Base-by-base conservation (phyloP, 2,113 vertebrate species). In the Camarhynchus parvulus region DNA sequence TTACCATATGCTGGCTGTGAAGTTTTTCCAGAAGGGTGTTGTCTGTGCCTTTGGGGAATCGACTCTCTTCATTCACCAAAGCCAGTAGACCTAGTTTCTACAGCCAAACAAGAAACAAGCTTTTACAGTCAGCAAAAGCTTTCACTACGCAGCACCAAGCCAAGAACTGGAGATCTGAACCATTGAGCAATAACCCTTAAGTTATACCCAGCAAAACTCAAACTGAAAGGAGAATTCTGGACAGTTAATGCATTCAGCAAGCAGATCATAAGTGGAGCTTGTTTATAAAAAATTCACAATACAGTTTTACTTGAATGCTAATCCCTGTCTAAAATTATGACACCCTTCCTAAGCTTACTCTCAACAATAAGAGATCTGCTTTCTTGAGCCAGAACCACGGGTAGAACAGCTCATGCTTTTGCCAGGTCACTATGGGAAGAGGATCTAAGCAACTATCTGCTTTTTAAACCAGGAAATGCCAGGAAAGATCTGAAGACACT, bases 1-100 rank as follows among this genome's bases (percentile, higher is more conserved):
- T 98, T 96, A 99, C 99, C 68, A 98, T 98, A 56, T 99, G 99
- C 86, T 99, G 98, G 87, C 98, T 99, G 97, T 99, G 98, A 87
- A 99, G 98, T 92, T 99, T 99, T 97, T 99, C 99, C 97, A 99
- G 94, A 67, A 99, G 98, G 92, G 99, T 99, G 98, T 98, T 98
- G 98, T 99, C 99, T 23, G 98, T 99, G 97, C 99, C 99, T 98
- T 99, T 99, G 83, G 99, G 99, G 96, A 99, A 99, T 93, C 99
- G 98, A 95, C 99, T 99, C 95, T 99, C 99, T 96, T 99, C 99
- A 84, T 99, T 99, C 96, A 99, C 99, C 94, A 99, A 98, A 95
- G 99, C 98, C 97, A 99, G 97, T 88, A 99, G 97, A 95, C 99
- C 99, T 97, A 99, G 98, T 98, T 99, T 99, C 99, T 99, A 96